Evolutionary conservation across 2,888 invertebrate species (phyloP).

Genomic region (Notodonta ziczac): DNA sequence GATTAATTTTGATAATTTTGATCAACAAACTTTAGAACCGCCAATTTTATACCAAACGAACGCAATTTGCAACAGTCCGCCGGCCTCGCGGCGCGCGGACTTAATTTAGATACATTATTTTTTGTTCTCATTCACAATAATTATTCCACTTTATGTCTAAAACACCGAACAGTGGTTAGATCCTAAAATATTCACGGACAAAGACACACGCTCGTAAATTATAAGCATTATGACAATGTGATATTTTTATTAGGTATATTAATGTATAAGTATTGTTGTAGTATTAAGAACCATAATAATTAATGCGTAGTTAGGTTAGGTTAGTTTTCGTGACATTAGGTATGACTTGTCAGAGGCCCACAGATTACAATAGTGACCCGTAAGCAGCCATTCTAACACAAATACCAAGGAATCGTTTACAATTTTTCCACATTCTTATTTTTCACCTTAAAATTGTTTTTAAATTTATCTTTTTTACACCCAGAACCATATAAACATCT

Average conservation of each 20-base stretch:
- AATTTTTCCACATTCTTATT: slow-evolving; percentile 65
- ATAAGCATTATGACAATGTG: slow-evolving; percentile 85
- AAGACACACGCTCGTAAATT: slow-evolving; percentile 85
- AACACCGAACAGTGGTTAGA: slow-evolving; percentile 81
- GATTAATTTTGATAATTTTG: slow-evolving; percentile 76
- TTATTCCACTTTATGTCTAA: slow-evolving; percentile 72
- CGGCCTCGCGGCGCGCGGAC: slow-evolving; percentile 41
- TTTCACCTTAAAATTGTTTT: slow-evolving; percentile 72
- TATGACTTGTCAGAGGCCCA: slow-evolving; percentile 78
- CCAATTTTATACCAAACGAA: slow-evolving; percentile 60
- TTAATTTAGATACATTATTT: slow-evolving; percentile 70
- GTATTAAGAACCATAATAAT: slow-evolving; percentile 81
- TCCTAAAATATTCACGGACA: slow-evolving; percentile 83
- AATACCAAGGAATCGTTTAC: slow-evolving; percentile 80
- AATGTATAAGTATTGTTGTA: slow-evolving; percentile 81
- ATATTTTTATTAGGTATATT: slow-evolving; percentile 69
- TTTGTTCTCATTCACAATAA: slow-evolving; percentile 61
- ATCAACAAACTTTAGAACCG: slow-evolving; percentile 48
- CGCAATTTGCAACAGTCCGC: slow-evolving; percentile 60
- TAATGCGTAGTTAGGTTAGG: slow-evolving; percentile 82
- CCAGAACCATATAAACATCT: slow-evolving; percentile 86
- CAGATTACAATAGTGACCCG: slow-evolving; percentile 83
- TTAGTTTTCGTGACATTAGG: slow-evolving; percentile 72
- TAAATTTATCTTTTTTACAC: slow-evolving; percentile 81
- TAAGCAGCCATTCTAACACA: slow-evolving; percentile 78